Conservation (phyloP, 1,140 invertebrate species). For the Sitobion miscanthi region DNA sequence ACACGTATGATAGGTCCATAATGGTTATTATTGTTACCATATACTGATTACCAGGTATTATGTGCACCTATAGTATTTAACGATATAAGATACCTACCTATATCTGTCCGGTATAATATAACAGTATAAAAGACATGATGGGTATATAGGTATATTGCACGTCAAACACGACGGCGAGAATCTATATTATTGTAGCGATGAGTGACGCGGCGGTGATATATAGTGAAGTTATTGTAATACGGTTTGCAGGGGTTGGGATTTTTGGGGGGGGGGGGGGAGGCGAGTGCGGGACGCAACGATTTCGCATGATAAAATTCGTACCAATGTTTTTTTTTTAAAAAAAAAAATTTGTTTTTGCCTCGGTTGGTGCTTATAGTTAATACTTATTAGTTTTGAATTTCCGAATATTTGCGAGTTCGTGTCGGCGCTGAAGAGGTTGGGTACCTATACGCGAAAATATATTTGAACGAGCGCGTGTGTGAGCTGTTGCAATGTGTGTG, state of each 20-base stretch:
- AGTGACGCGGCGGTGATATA: neutral
- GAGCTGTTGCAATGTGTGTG: neutral
- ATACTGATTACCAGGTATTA: neutral
- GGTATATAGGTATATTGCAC: neutral
- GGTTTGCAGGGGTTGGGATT: neutral
- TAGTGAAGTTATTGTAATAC: neutral
- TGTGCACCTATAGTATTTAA: neutral
- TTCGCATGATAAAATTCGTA: neutral
- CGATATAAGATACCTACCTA: constrained; percentile 7
- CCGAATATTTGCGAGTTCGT: neutral
- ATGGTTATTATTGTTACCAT: neutral
- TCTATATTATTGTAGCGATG: neutral
- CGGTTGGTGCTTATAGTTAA: neutral
- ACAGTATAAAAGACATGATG: neutral
- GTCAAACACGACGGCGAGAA: neutral
- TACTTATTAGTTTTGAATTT: constrained; percentile 8
- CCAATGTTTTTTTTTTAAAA: neutral
- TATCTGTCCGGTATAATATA: neutral
- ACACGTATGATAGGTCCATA: neutral
- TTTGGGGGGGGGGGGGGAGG: neutral
- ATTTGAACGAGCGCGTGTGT: neutral
- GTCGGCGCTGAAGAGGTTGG: neutral
- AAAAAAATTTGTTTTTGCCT: neutral
- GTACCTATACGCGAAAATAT: neutral
- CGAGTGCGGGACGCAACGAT: neutral